Percentiles rank a stretch among this genome's conserved stretches.
phyloP scores from a whole-genome alignment of 2,113 vertebrate species.

The Ancistrus triradiatus region DNA sequence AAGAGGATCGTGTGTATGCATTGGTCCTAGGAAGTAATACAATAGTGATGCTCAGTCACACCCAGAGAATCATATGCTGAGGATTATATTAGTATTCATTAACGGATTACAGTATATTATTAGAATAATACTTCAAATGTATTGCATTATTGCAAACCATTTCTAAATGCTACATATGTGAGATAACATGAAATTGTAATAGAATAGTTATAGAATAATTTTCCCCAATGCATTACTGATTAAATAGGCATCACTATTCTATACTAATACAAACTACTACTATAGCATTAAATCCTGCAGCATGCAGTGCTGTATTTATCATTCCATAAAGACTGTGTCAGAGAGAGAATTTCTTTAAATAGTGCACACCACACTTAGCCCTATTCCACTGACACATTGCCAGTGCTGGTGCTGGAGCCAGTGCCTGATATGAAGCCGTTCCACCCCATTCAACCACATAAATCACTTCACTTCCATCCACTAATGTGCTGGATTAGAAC shows the following conservation, averaged over 20 bases:
- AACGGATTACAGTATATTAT: too few species aligned
- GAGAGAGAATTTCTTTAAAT: conserved; percentile 28
- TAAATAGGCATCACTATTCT: conserved; percentile 4
- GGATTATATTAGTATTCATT: too few species aligned
- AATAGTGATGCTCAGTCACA: conserved; percentile 10
- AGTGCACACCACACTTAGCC: conserved; percentile 57
- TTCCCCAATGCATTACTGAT: too few species aligned
- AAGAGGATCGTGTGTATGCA: conserved; percentile 13
- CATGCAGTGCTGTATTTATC: conserved; percentile 11
- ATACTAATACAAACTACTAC: neutral
- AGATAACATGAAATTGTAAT: too few species aligned
- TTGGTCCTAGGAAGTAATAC: neutral
- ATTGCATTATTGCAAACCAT: too few species aligned
- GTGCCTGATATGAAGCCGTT: neutral
- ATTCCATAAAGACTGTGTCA: neutral
- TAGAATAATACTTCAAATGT: too few species aligned
- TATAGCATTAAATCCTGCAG: neutral
- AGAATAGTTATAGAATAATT: too few species aligned
- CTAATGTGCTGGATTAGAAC: too few species aligned
- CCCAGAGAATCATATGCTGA: too few species aligned
- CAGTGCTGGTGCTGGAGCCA: neutral
- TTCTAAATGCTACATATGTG: too few species aligned
- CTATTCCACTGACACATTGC: conserved; percentile 1
- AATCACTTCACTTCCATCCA: too few species aligned
- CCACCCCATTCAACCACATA: too few species aligned